Evolutionary conservation across 2,888 invertebrate genomes (phyloP).

Genomic region (Drosophila limbata): DNA sequence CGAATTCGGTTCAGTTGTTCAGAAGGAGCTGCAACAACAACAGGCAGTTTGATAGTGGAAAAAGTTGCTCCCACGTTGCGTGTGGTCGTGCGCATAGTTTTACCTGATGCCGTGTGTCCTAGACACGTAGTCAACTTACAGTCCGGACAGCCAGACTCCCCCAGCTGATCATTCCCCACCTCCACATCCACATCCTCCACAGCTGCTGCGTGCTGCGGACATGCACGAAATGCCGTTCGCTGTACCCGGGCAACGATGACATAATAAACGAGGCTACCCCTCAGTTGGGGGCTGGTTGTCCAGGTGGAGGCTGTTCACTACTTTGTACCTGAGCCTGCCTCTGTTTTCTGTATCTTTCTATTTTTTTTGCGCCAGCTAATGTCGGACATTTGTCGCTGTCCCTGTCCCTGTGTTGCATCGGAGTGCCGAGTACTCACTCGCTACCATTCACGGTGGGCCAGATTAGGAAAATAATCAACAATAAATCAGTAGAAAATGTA

Average conservation of each 20-base stretch:
- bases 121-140: conserved; percentile 47
- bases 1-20: conserved; percentile 3
- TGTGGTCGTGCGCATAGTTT: conserved; percentile 54
- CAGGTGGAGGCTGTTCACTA: conserved; percentile 34
- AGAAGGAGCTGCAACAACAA: background rate
- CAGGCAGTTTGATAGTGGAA: conserved; percentile 22
- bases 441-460: conserved; percentile 11
- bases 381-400: conserved; percentile 69
- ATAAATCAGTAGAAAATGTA: background rate
- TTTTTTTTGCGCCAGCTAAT: conserved; percentile 53
- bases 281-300: conserved; percentile 14
- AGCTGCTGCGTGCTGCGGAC: conserved; percentile 34
- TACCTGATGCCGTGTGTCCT: conserved; percentile 26
- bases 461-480: background rate
- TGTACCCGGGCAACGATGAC: conserved; percentile 52
- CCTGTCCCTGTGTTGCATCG: conserved; percentile 40
- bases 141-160: conserved; percentile 1
- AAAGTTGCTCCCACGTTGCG: conserved; percentile 43
- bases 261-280: conserved; percentile 71
- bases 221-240: conserved; percentile 58
- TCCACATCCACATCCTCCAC: conserved; percentile 18
- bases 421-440: conserved; percentile 7
- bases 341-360: conserved; percentile 22
- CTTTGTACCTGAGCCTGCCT: conserved; percentile 30
- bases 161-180: background rate